A percentile compares a stretch with the other conserved stretches of the same genome.
These are phyloP conservation scores for Podiceps cristatus DNA, from an alignment of 2,113 vertebrate genomes.

Conservation along the genomic window DNA sequence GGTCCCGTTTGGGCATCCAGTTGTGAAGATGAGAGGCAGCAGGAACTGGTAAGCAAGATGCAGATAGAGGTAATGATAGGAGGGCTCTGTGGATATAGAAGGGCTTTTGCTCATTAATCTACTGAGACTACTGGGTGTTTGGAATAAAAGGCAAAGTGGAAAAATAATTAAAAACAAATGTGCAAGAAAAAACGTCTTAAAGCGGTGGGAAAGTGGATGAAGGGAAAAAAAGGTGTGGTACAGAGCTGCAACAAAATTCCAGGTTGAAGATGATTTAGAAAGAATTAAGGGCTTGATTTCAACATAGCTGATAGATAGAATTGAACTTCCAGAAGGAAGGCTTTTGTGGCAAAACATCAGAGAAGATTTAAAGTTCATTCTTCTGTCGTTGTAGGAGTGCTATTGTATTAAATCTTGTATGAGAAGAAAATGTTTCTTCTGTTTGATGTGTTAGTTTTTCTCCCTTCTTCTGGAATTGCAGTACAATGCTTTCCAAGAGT, in stretches of 20 bases:
- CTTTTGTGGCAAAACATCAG: background rate
- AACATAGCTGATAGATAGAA: background rate
- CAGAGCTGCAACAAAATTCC: background rate
- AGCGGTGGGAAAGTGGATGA: accelerated
- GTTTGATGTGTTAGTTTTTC: background rate
- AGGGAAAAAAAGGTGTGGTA: background rate
- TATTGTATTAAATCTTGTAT: background rate
- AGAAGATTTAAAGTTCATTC: background rate
- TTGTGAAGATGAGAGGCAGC: background rate
- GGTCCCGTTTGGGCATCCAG: background rate
- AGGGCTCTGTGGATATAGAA: background rate
- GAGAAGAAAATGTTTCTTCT: background rate
- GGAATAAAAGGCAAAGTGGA: background rate
- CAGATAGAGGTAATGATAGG: background rate
- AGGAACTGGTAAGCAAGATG: background rate
- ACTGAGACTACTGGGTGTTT: background rate
- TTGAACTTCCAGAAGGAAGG: background rate
- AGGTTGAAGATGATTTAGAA: background rate
- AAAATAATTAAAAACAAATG: background rate
- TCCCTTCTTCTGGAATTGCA: background rate
- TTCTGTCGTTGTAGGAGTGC: background rate
- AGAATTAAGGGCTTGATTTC: background rate
- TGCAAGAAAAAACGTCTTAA: background rate
- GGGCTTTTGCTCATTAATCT: background rate
- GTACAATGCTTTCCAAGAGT: background rate